A percentile compares a stretch with the other conserved stretches of the same genome.
Evolutionary conservation across 2,113 vertebrate species (phyloP).

Genomic region (Polypterus senegalus): DNA sequence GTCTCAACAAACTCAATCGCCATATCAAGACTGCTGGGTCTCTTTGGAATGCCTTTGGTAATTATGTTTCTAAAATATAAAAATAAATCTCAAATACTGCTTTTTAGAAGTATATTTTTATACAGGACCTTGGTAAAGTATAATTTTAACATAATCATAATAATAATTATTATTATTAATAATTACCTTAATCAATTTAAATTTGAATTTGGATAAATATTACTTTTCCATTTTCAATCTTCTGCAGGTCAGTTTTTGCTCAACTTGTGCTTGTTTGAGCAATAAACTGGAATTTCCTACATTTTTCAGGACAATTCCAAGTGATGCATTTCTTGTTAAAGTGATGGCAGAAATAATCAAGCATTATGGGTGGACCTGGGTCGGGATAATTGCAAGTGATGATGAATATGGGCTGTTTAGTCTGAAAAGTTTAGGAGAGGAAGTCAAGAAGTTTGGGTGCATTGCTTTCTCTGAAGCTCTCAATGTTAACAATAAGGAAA

Average conservation of each 20-base stretch:
- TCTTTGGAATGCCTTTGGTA: neutral
- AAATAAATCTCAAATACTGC: neutral
- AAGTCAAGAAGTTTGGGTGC: neutral
- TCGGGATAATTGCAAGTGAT: neutral
- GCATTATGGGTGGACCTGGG: too few relatives aligned
- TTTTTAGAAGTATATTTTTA: neutral
- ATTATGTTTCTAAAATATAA: neutral
- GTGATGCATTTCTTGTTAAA: too few relatives aligned
- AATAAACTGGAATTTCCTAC: neutral
- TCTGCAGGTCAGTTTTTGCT: neutral
- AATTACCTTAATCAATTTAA: neutral
- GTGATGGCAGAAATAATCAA: too few relatives aligned
- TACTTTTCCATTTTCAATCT: neutral
- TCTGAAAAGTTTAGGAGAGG: neutral
- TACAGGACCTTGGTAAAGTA: too few relatives aligned
- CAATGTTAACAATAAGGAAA: too few relatives aligned
- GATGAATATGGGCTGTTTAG: constrained; percentile 2
- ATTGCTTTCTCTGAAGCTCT: too few relatives aligned
- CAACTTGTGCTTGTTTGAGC: neutral
- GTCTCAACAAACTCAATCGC: neutral
- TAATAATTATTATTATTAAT: too few relatives aligned
- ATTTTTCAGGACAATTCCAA: too few relatives aligned
- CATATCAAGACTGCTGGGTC: neutral
- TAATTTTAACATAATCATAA: too few relatives aligned
- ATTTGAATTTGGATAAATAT: neutral